Evolutionary conservation across 1,140 invertebrate genomes (phyloP), one percentile per base, ranked within the genome.

Genomic region (Meteorus sp.): DNA sequence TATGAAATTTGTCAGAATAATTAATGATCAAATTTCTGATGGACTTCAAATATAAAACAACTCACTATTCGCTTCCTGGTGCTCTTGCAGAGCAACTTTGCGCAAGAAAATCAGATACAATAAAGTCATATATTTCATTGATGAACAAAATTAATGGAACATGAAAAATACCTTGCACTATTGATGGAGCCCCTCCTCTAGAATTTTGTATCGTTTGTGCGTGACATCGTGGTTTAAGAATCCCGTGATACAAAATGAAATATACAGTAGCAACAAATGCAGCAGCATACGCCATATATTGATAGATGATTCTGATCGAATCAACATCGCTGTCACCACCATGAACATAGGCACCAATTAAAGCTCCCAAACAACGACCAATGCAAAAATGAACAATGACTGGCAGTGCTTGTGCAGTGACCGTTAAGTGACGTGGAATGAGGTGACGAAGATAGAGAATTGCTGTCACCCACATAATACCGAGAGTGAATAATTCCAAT

Each of bases 311-410:
- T 59, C 80, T 81, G 7, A 74, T 62, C 2, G 77, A 76, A 39
- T 68, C 55, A 13, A 71, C 63, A 7, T 76, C 63, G 3, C 67
- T 64, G 6, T 77, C 73, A 1, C 74, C 64, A 17, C 75, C 62
- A 9, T 78, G 73, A 19, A 84, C 79, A 52, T 85, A 78, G 37
- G 84, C 81, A 54, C 85, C 82, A 31, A 88, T 76, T 25, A 86
- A 71, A 19, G 87, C 86, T 17, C 88, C 87, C 59, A 88, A 77
- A 60, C 83, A 85, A 3, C 87, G 84, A 61, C 88, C 90, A 61
- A 93, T 81, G 68, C 89, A 90, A 72, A 92, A 92, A 74, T 92
- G 91, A 29, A 91, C 85, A 59, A 92, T 84, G 22, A 92, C 89
- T 3, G 91, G 88, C 53, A 93, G 69, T 13, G 91, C 90, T 77